A percentile compares a stretch with the other conserved stretches of the same genome.
These are phyloP conservation scores for Mythimna ferrago DNA, from an alignment of 2,888 invertebrate species.

Conservation along the genomic window DNA sequence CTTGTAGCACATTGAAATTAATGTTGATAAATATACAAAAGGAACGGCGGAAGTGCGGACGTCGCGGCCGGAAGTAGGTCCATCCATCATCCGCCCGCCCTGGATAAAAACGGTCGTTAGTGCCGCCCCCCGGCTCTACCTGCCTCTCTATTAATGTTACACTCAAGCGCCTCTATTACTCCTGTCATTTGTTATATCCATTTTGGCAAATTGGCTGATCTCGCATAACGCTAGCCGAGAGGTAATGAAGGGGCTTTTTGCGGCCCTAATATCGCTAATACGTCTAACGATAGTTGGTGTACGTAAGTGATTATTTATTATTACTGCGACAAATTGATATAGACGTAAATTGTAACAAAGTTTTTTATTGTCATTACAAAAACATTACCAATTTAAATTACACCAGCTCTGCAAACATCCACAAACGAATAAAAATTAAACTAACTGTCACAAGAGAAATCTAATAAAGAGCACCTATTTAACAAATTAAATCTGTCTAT, in stretches of 20 bases:
- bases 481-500: conserved; percentile 64
- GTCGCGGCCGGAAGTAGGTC: conserved; percentile 86
- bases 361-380: neutral
- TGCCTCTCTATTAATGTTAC: conserved; percentile 90
- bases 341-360: neutral
- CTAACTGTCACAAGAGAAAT: conserved; percentile 55
- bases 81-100: conserved; percentile 90
- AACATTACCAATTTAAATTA: conserved; percentile 13
- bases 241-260: conserved; percentile 75
- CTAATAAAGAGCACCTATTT: conserved; percentile 62
- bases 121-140: conserved; percentile 78
- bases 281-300: conserved; percentile 56
- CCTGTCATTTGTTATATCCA: conserved; percentile 90
- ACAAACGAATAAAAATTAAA: conserved; percentile 44
- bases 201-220: conserved; percentile 89
- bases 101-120: conserved; percentile 91
- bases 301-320: conserved; percentile 48
- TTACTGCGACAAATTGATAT: conserved; percentile 18
- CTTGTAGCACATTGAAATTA: conserved; percentile 85
- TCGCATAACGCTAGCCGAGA: conserved; percentile 70
- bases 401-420: conserved; percentile 5
- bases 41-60: conserved; percentile 84
- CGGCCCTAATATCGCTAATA: conserved; percentile 61
- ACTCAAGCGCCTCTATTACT: conserved; percentile 90
- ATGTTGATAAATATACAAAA: conserved; percentile 89